These are phyloP conservation scores for Spatulosminthurus flaviceps DNA, from an alignment of 2,888 invertebrate genomes.

Conservation along the genomic window DNA sequence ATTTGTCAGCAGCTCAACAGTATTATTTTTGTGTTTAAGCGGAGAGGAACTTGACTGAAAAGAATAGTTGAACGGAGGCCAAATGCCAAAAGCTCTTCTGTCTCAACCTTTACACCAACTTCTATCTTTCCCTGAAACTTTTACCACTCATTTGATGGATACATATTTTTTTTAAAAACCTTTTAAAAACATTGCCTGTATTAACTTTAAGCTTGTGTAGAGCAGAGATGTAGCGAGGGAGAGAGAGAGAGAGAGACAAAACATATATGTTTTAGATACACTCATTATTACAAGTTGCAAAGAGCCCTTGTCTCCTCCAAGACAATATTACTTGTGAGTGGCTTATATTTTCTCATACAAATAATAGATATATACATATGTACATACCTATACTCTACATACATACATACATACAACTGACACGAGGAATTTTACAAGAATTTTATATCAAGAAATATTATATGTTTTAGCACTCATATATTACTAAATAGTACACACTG, in stretches of 20 bases:
- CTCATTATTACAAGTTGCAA: neutral
- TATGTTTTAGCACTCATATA: too few species aligned
- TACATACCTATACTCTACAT: too few species aligned
- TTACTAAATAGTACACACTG: too few species aligned
- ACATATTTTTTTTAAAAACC: slow-evolving; percentile 38
- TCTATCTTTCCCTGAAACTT: slow-evolving; percentile 21
- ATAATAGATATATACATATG: too few species aligned
- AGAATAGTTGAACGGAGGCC: slow-evolving; percentile 46
- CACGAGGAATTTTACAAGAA: too few species aligned
- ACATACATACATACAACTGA: too few species aligned
- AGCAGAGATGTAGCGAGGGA: too few species aligned
- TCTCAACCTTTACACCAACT: slow-evolving; percentile 3
- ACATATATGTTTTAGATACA: neutral
- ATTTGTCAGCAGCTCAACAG: slow-evolving; percentile 48
- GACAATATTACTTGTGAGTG: too few species aligned
- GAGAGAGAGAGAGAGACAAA: too few species aligned
- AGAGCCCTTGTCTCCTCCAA: too few species aligned
- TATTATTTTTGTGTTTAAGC: slow-evolving; percentile 49
- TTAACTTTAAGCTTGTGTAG: neutral
- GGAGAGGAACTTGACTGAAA: slow-evolving; percentile 32
- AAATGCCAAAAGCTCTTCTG: slow-evolving; percentile 40
- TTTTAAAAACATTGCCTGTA: slow-evolving; percentile 22
- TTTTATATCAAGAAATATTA: too few species aligned
- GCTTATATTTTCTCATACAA: too few species aligned
- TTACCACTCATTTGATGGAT: slow-evolving; percentile 42